Conservation (phyloP, 1,140 invertebrate species). For the Cyclina sinensis region DNA sequence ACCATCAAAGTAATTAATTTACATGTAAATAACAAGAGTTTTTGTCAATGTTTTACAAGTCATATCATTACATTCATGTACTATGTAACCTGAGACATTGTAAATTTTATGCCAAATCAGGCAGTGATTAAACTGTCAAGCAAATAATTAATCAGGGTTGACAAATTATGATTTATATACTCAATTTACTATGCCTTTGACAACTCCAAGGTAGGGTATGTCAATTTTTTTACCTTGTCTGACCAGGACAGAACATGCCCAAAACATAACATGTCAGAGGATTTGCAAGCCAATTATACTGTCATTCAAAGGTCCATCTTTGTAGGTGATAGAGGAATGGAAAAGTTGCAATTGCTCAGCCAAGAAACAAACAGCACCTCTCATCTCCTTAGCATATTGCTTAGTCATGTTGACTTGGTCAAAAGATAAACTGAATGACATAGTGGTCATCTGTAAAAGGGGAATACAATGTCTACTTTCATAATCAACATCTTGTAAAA, state of each 20-base stretch:
- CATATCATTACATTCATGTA: background rate
- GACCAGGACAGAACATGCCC: background rate
- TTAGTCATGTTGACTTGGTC: slow-evolving; percentile 11
- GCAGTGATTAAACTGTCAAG: slow-evolving; percentile 46
- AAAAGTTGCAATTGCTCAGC: background rate
- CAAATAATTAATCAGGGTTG: slow-evolving; percentile 52
- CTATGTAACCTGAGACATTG: background rate
- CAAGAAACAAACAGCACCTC: background rate
- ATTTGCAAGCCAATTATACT: too few species aligned
- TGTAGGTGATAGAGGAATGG: background rate
- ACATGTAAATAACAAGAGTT: background rate
- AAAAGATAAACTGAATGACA: background rate
- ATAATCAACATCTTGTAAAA: too few species aligned
- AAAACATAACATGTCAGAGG: background rate
- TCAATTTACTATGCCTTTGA: background rate
- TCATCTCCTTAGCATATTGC: slow-evolving; percentile 45
- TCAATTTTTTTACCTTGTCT: background rate
- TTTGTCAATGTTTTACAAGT: background rate
- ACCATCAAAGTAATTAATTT: background rate
- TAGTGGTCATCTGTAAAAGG: background rate
- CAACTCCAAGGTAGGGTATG: background rate
- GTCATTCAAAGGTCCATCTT: background rate
- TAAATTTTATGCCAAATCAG: slow-evolving; percentile 46
- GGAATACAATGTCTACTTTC: background rate
- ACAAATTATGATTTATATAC: slow-evolving; percentile 45